Evolutionary conservation across 2,113 vertebrate genomes (phyloP).

Genomic region (Perognathus longimembris): DNA sequence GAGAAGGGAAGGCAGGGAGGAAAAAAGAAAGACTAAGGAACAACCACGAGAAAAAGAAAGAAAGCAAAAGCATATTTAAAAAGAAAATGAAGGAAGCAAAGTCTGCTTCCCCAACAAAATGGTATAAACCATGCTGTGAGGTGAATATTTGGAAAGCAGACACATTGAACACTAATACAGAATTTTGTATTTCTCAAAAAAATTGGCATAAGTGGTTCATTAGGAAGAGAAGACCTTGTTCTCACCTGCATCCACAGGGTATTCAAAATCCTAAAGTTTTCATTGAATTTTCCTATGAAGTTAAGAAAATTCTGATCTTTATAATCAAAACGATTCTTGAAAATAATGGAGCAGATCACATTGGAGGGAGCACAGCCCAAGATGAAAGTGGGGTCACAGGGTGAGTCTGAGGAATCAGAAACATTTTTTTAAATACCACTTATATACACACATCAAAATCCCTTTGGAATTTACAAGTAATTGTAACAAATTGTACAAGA

Average conservation of each 20-base stretch:
- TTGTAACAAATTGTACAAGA: too few species aligned
- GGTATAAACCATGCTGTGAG: not conserved
- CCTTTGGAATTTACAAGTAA: not conserved
- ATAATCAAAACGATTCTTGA: slow-evolving; percentile 74
- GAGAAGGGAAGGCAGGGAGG: too few species aligned
- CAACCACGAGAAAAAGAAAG: too few species aligned
- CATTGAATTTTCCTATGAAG: slow-evolving; percentile 47
- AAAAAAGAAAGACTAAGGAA: too few species aligned
- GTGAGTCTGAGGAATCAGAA: slow-evolving; percentile 33
- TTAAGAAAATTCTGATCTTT: slow-evolving; percentile 56
- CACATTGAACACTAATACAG: not conserved
- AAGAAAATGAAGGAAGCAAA: not conserved
- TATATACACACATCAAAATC: not conserved
- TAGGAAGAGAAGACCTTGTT: not conserved
- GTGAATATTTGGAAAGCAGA: not conserved
- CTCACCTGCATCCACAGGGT: slow-evolving; percentile 73
- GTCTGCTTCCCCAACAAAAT: not conserved
- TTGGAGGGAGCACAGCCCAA: slow-evolving; percentile 66
- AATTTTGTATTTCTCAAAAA: not conserved
- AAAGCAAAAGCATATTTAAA: too few species aligned
- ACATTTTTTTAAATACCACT: not conserved
- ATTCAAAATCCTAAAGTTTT: slow-evolving; percentile 47
- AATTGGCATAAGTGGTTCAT: not conserved
- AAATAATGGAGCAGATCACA: slow-evolving; percentile 72
- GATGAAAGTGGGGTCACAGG: slow-evolving; percentile 64